Evolutionary conservation across 2,797 vertebrate genomes (phyloP), one percentile per base, ranked within the genome.

Genomic region (Ara ararauna): DNA sequence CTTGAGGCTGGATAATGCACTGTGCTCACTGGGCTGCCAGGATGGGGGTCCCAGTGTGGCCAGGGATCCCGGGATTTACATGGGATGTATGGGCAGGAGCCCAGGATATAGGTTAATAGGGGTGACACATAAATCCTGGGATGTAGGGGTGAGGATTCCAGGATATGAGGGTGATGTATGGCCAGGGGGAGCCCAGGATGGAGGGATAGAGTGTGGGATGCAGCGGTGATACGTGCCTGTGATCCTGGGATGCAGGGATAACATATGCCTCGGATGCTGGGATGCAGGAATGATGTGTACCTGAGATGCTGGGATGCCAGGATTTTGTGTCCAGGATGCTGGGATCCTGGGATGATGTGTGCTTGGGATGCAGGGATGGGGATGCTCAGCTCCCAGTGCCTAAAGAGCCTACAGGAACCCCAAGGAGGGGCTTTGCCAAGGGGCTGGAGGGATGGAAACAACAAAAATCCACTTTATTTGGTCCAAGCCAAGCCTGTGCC

Each of bases 391-490:
- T 58, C 56, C n/a, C n/a, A 34, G n/a, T 34, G 21, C 54, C 54
- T 56, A 14, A n/a, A n/a, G 32, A 9, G 22, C n/a, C n/a, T 16
- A 23, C 22, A 34, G n/a, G n/a, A 58, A 58, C 34, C 9, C 56
- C n/a, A 34, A 10, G 14, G 56, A 24, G 56, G 56, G 56, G n/a
- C 22, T 34, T 24, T 24, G 56, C 29, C n/a, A 34, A 34, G 9
- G 22, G 56, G n/a, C 56, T 16, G n/a, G n/a, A 24, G n/a, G n/a
- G 22, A 34, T 22, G n/a, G n/a, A 34, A 10, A 16, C 56, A 16
- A 34, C 67, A 82, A 45, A 93, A 94, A 85, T 30, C 48, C 64
- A 22, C 77, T 96, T 95, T 96, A 96, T 92, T 96, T 88, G 80
- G 89, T 95, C 67, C 22, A 79, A 89, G 74, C 48, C 21, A 22